phyloP scores from a whole-genome alignment of 2,113 vertebrate species.

The Regulus satrapa region DNA sequence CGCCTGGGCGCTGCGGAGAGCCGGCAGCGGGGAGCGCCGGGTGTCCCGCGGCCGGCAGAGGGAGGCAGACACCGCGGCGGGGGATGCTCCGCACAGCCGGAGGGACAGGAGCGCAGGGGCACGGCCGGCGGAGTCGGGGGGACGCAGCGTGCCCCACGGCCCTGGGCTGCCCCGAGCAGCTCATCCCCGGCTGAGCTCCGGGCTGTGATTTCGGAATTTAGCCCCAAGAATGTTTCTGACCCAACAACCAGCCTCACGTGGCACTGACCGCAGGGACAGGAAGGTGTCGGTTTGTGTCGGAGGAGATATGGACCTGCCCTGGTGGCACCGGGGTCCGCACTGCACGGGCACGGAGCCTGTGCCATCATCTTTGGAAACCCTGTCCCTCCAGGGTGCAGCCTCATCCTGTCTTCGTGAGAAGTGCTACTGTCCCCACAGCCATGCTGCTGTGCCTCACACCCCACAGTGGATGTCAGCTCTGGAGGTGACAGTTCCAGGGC shows the following conservation, averaged over 20 bases:
- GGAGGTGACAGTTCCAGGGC: neutral
- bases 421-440: fast-evolving
- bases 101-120: neutral
- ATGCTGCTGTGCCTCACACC: fast-evolving
- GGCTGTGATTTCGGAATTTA: neutral
- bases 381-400: neutral
- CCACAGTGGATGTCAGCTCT: neutral
- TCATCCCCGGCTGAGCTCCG: neutral
- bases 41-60: constrained; percentile 25
- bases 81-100: neutral
- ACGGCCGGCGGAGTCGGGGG: neutral
- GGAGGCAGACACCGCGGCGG: constrained; percentile 45
- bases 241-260: neutral
- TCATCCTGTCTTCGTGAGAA: neutral
- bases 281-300: neutral
- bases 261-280: fast-evolving
- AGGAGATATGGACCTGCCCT: neutral
- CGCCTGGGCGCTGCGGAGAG: neutral
- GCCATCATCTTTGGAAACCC: neutral
- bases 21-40: neutral
- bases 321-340: neutral
- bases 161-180: neutral
- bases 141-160: neutral
- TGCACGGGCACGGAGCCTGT: neutral
- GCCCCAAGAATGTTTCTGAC: neutral